Conservation (phyloP, 1,140 invertebrate species). For the Dryas iulia region DNA sequence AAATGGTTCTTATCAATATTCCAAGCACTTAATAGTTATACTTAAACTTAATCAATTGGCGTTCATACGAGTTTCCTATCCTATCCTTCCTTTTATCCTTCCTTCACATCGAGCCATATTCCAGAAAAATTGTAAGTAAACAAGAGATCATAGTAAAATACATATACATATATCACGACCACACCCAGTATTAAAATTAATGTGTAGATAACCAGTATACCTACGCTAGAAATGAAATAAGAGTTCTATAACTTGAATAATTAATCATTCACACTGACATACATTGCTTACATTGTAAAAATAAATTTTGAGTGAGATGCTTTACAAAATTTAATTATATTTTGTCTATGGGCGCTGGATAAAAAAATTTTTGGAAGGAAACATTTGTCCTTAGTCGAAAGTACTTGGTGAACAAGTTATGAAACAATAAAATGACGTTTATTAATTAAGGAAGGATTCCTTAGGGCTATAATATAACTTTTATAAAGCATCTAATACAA, state of each 20-base stretch:
- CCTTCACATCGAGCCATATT: constrained; percentile 51
- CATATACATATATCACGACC: constrained; percentile 55
- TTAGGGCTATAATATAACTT: constrained; percentile 21
- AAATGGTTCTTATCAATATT: constrained; percentile 61
- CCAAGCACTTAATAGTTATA: constrained; percentile 64
- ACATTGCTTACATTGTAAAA: constrained; percentile 39
- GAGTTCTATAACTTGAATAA: constrained; percentile 49
- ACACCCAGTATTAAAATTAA: constrained; percentile 61
- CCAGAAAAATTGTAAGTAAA: constrained; percentile 78
- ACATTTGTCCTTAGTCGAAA: neutral
- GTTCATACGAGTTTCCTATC: constrained; percentile 69
- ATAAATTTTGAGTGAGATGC: constrained; percentile 29
- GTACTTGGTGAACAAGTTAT: neutral
- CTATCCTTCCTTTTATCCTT: constrained; percentile 36
- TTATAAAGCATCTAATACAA: constrained; percentile 55
- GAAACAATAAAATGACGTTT: neutral
- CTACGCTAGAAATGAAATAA: constrained; percentile 53
- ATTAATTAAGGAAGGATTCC: neutral
- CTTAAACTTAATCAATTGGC: constrained; percentile 71
- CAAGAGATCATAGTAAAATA: constrained; percentile 70
- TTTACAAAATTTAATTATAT: constrained; percentile 27
- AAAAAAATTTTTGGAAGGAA: neutral
- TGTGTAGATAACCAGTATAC: constrained; percentile 50
- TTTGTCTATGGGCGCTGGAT: neutral
- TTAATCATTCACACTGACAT: constrained; percentile 65